Evolutionary conservation across 2,113 vertebrate genomes (phyloP), one percentile per base, ranked within the genome.

Genomic region (Bubo scandiacus): DNA sequence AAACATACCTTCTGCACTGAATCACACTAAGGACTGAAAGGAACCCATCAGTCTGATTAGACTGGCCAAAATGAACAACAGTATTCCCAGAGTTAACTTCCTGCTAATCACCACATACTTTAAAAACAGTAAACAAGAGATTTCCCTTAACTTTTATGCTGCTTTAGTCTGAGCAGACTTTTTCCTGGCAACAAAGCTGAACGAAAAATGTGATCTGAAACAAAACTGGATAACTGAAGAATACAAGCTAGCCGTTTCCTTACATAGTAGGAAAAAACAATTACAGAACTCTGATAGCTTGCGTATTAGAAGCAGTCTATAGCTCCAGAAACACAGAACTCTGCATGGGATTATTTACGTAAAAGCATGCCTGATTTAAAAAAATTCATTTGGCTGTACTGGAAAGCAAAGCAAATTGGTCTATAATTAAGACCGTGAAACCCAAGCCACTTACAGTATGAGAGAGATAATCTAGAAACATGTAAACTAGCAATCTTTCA

Each of bases 301-400:
- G 9, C 15, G 23, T 36, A 20, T 57, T 54, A 12, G 43, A 92
- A 91, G 34, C 7, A 4, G 26, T n/a, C n/a, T 38, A 5, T 6
- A 90, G 42, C 7, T 81, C 30, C 52, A 78, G 45, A 52, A 90
- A 82, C 9, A 77, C 0, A 83, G 12, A 92, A 36, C 11, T 42
- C 40, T 43, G 8, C 1, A 7, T 21, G 36, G 12, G 4, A 55
- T 38, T 71, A 51, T 75, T 67, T 6, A 52, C 5, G 81, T 29
- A 80, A 73, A 62, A 47, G 26, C 20, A 45, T 0, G 0, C 4
- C 52, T 20, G 8, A 54, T 36, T 49, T 26, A 16, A 70, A 47
- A 92, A 58, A 45, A 43, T 2, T 72, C 5, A 32, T 40, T 42
- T 70, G 36, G 20, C 52, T 81, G 26, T 23, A 65, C 8, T 43